Base-by-base conservation (phyloP, 1,140 invertebrate genomes). In the Lepidurus packardi region DNA sequence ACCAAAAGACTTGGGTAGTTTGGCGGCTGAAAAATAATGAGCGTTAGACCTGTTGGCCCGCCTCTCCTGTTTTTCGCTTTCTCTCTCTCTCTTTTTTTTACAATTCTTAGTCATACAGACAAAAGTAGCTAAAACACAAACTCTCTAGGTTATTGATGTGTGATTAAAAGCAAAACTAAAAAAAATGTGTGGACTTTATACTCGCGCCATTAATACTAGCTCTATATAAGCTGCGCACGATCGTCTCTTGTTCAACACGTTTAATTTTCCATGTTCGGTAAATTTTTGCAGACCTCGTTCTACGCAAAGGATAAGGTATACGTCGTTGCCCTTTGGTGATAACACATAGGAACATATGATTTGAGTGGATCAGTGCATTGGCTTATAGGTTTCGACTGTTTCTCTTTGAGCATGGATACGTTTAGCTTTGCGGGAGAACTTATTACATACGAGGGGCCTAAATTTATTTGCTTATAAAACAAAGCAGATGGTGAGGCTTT, bases 401-500 rank as follows among this genome's bases (percentile, higher is more conserved):
- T 65, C 53, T 13, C 8, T 7, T 65, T 21, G 16, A 1, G 8
- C 13, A 65, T 34, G 53, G 16, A 65, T 65, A 65, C 16, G 16
- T 65, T 65, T 65, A 65, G 53, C 53, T 9, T 7, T 65, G 53
- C 34, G 34, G 53, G 21, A 21, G 21, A 65, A 65, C 53, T 9
- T 21, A 21, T 21, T 65, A 13, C 21, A 65, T 65, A 21, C 21
- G 13, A n/a, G 53, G 53, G 7, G 53, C 53, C 53, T 65, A 65
- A 65, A 65, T 65, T 65, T 65, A 65, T 65, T 65, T 21, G 53
- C 53, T 65, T 65, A 65, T 65, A 65, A 65, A 65, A 65, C 53
- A 65, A 34, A 13, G 53, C 53, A 65, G 53, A 65, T n/a, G 53
- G 21, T 21, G 53, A 65, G 53, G 53, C 53, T 65, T 21, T 65